Conservation (phyloP, 2,888 invertebrate species). For the Abscondita cerata region DNA sequence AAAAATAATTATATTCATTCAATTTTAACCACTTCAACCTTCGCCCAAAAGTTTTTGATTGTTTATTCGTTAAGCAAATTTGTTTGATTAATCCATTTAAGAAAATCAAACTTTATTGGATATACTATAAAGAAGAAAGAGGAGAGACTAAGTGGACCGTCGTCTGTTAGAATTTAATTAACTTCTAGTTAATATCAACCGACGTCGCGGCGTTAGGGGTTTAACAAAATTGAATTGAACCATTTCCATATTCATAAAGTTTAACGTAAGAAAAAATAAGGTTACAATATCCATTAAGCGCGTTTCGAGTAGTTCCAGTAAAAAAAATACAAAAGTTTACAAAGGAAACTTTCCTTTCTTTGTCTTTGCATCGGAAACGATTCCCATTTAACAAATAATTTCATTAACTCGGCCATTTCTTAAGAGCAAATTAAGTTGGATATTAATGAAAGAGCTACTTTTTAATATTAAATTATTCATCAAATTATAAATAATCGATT, state of each 20-base stretch:
- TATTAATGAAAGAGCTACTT: background rate
- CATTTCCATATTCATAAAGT: background rate
- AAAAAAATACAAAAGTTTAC: background rate
- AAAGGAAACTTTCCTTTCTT: background rate
- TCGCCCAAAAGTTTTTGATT: too few relatives aligned
- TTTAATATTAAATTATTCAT: background rate
- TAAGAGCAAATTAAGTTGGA: background rate
- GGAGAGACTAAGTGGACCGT: too few relatives aligned
- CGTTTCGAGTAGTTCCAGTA: background rate
- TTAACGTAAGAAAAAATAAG: background rate
- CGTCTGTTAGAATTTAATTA: background rate
- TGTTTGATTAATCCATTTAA: too few relatives aligned
- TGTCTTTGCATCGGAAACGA: background rate
- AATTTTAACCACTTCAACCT: too few relatives aligned
- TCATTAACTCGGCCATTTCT: background rate
- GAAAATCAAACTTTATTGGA: too few relatives aligned
- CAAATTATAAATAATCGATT: slow-evolving; percentile 1
- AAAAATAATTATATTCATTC: too few relatives aligned
- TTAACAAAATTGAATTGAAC: background rate
- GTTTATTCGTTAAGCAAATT: too few relatives aligned
- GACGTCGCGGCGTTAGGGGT: background rate
- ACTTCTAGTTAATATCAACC: slow-evolving; percentile 2
- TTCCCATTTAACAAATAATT: background rate
- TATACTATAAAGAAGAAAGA: too few relatives aligned
- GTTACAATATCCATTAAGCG: too few relatives aligned